phyloP scores from a whole-genome alignment of 2,888 invertebrate species.

The Drosophila percnosoma region DNA sequence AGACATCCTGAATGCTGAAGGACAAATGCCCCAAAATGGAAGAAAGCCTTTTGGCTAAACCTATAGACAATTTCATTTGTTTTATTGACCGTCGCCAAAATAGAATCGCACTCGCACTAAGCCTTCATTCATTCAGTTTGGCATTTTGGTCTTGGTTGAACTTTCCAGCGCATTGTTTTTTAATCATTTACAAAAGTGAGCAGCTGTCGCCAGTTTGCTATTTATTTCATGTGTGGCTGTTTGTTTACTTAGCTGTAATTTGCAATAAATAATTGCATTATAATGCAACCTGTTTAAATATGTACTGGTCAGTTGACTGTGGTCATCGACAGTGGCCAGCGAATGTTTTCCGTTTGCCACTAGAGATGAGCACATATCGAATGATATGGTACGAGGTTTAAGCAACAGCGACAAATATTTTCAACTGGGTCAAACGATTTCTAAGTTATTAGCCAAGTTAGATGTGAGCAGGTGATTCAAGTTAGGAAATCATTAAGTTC shows the following conservation, averaged over 20 bases:
- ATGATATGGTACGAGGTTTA: background rate
- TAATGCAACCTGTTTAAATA: constrained; percentile 59
- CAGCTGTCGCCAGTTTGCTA: constrained; percentile 41
- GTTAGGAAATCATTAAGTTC: background rate
- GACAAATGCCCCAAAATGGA: constrained; percentile 10
- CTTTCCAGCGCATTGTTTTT: background rate
- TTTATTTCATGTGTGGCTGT: constrained; percentile 39
- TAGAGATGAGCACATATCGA: background rate
- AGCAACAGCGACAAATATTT: background rate
- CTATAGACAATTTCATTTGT: constrained; percentile 52
- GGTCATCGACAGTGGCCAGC: constrained; percentile 4
- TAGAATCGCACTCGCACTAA: constrained; percentile 17
- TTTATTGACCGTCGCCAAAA: constrained; percentile 46
- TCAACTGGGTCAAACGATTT: too few relatives aligned
- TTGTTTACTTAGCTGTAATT: constrained; percentile 63
- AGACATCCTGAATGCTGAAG: constrained; percentile 18
- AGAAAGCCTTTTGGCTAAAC: constrained; percentile 6
- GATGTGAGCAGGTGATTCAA: background rate
- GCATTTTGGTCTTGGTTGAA: constrained; percentile 20
- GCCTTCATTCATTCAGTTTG: constrained; percentile 28
- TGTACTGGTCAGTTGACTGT: constrained; percentile 15
- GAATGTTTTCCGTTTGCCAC: background rate
- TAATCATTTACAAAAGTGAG: constrained; percentile 40
- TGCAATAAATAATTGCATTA: constrained; percentile 70
- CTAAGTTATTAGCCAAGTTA: background rate